These are phyloP conservation scores for Sitophilus oryzae DNA, from an alignment of 1,140 invertebrate genomes.

Conservation along the genomic window DNA sequence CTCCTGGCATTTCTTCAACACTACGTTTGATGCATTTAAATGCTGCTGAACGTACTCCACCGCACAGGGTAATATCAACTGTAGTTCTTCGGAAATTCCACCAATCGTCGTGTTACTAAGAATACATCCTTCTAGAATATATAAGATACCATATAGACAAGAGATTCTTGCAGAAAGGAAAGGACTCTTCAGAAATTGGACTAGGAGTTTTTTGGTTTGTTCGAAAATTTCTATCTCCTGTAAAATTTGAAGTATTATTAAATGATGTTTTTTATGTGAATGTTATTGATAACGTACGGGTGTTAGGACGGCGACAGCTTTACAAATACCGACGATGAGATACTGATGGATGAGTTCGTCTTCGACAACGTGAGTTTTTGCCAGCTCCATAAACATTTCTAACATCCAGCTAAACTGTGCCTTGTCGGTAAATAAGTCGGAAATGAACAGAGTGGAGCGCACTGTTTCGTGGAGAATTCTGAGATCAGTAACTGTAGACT, in stretches of 20 bases:
- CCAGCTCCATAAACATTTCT: constrained; percentile 58
- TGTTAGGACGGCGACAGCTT: constrained; percentile 60
- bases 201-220: constrained; percentile 58
- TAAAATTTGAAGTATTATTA: background rate
- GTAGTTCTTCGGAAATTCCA: constrained; percentile 53
- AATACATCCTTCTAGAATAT: constrained; percentile 63
- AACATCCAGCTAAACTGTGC: constrained; percentile 71
- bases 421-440: constrained; percentile 66
- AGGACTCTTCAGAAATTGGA: constrained; percentile 57
- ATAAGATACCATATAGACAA: constrained; percentile 68
- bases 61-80: constrained; percentile 56
- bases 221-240: constrained; percentile 54
- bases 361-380: constrained; percentile 56
- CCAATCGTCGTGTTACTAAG: constrained; percentile 52
- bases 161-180: constrained; percentile 62
- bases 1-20: constrained; percentile 54
- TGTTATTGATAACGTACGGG: constrained; percentile 42
- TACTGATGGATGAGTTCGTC: constrained; percentile 69
- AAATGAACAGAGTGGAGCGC: constrained; percentile 61
- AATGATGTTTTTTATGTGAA: background rate
- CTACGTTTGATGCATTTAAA: constrained; percentile 50
- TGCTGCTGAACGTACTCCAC: constrained; percentile 65
- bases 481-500: constrained; percentile 22
- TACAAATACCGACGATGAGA: constrained; percentile 62
- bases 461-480: constrained; percentile 60